These are phyloP conservation scores for Parazoanthus darwini DNA, from an alignment of 92 coral and sea anemone species.

Conservation along the genomic window DNA sequence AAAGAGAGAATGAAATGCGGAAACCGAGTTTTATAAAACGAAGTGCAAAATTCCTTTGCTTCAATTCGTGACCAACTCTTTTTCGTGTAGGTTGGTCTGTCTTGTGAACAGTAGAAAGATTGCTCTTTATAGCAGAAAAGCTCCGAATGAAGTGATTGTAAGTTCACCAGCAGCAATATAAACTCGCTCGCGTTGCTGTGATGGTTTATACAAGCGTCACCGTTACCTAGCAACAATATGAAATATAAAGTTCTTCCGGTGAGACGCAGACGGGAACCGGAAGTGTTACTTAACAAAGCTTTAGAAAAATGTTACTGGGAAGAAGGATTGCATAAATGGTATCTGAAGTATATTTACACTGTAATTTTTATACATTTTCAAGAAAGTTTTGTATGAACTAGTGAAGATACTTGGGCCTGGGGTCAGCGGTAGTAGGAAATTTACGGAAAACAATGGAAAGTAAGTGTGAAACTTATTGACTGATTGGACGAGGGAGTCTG, in stretches of 20 bases:
- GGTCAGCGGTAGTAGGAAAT: too few species aligned
- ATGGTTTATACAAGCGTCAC: conserved; percentile 24
- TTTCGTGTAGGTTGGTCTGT: background rate
- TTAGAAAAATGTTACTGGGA: too few species aligned
- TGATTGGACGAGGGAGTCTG: too few species aligned
- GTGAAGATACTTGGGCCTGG: too few species aligned
- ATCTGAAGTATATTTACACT: too few species aligned
- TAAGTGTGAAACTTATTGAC: too few species aligned
- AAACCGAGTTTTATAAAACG: background rate
- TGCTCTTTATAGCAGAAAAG: background rate
- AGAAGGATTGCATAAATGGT: too few species aligned
- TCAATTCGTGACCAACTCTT: background rate
- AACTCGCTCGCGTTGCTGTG: conserved; percentile 4
- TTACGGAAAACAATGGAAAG: too few species aligned
- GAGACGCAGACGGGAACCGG: too few species aligned
- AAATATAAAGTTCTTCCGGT: background rate
- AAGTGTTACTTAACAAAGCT: too few species aligned
- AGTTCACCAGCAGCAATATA: background rate
- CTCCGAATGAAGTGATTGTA: background rate
- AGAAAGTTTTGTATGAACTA: too few species aligned
- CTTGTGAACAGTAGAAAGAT: background rate
- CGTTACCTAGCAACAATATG: conserved; percentile 35
- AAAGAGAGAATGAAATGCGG: background rate
- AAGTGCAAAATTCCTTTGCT: conserved; percentile 25
- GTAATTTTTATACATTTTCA: too few species aligned